These are phyloP conservation scores for Dryomyza anilis DNA, from an alignment of 2,888 invertebrate species.

Conservation along the genomic window DNA sequence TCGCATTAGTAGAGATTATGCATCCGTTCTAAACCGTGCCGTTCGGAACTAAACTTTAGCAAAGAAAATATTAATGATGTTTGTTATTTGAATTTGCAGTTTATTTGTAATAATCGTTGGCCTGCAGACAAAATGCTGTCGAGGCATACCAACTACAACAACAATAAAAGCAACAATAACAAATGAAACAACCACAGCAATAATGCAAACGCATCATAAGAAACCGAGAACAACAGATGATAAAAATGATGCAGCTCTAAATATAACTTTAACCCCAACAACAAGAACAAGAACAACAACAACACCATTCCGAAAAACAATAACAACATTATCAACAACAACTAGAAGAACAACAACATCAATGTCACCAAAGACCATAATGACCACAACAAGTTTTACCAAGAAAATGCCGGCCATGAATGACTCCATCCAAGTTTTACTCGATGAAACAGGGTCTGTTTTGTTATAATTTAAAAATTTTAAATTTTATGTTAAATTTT, in stretches of 20 bases:
- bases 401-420: conserved; percentile 2
- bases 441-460: no score
- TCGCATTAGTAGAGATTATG: no score
- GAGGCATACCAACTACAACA: conserved; percentile 31
- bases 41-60: no score
- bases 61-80: no score
- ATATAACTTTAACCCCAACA: neutral
- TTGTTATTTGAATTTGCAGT: conserved; percentile 27
- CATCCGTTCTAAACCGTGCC: no score
- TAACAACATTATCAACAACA: neutral
- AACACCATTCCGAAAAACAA: neutral
- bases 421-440: conserved; percentile 7
- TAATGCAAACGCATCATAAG: neutral
- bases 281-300: neutral
- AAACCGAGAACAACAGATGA: neutral
- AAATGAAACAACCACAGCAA: neutral
- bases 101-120: conserved; percentile 30
- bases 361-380: neutral
- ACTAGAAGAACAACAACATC: neutral
- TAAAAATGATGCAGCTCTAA: neutral
- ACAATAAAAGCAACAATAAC: neutral
- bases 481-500: no score
- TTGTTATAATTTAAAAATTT: no score
- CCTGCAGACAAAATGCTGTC: conserved; percentile 34
- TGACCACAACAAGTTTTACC: neutral